Percentiles rank a stretch among this genome's conserved stretches.
phyloP scores from a whole-genome alignment of 2,113 vertebrate species.

The Gnathonemus longibarbis region DNA sequence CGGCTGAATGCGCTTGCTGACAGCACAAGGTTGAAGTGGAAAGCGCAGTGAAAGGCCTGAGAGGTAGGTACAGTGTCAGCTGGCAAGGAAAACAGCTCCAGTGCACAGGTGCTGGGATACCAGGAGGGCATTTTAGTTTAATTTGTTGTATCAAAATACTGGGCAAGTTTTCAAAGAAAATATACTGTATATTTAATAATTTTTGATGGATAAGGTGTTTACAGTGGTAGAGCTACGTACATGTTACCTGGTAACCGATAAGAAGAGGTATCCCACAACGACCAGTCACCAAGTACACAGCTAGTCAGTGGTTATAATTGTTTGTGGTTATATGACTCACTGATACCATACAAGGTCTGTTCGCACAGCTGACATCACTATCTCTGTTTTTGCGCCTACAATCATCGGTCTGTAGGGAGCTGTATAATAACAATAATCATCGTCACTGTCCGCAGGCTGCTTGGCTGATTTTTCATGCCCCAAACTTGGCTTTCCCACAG shows the following conservation, averaged over 20 bases:
- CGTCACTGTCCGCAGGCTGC: neutral
- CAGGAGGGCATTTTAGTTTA: neutral
- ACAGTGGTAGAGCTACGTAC: neutral
- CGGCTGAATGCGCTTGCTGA: neutral
- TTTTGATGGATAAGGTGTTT: neutral
- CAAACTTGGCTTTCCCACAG: neutral
- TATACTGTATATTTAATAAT: neutral
- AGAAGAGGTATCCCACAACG: neutral
- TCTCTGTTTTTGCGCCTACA: neutral
- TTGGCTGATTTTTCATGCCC: neutral
- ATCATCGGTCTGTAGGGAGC: neutral
- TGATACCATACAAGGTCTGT: neutral
- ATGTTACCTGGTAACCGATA: constrained; percentile 12
- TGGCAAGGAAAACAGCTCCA: neutral
- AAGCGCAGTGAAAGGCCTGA: neutral
- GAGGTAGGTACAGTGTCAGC: neutral
- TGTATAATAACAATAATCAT: neutral
- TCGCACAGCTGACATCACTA: neutral
- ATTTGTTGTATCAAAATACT: neutral
- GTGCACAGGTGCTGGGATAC: neutral
- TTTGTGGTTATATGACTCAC: constrained; percentile 2
- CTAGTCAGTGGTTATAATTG: neutral
- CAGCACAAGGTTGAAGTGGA: neutral
- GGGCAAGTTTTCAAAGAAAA: neutral
- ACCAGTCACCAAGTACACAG: neutral